Percentiles rank a stretch among this genome's conserved stretches.
phyloP scores from a whole-genome alignment of 2,888 invertebrate genomes.

The Eupithecia insigniata region DNA sequence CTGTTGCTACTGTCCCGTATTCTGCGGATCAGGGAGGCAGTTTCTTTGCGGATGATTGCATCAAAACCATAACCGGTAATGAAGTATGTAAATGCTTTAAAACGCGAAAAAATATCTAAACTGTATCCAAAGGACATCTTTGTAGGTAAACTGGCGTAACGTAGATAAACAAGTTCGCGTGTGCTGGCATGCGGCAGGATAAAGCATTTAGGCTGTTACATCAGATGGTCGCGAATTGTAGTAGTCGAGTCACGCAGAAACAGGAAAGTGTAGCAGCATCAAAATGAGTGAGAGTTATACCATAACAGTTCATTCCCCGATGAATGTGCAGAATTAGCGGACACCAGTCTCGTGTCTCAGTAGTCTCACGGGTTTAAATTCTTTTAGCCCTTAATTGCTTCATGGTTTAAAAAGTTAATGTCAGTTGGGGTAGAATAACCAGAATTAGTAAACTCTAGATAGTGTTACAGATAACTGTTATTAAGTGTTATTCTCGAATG shows the following conservation, averaged over 20 bases:
- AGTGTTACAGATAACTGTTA: background rate
- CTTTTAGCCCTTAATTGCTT: background rate
- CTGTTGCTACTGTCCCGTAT: too few relatives aligned
- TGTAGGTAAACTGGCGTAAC: conserved; percentile 26
- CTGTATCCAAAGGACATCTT: background rate
- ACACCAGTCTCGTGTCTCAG: background rate
- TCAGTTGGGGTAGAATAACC: background rate
- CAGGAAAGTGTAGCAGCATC: conserved; percentile 81
- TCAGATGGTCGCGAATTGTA: conserved; percentile 54
- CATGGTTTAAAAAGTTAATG: background rate
- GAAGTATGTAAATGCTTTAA: too few relatives aligned
- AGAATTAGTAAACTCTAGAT: background rate
- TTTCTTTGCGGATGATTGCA: too few relatives aligned
- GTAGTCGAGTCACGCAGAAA: conserved; percentile 72
- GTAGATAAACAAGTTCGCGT: conserved; percentile 32
- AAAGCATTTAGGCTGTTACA: conserved; percentile 72
- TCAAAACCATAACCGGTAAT: too few relatives aligned
- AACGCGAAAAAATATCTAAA: too few relatives aligned
- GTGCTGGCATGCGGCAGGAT: conserved; percentile 56
- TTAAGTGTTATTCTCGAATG: background rate
- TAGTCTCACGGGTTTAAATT: background rate
- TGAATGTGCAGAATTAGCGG: conserved; percentile 16
- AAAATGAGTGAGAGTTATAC: conserved; percentile 78
- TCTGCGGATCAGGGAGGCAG: too few relatives aligned
- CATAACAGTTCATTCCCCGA: conserved; percentile 77